phyloP scores from a whole-genome alignment of 2,113 vertebrate genomes.

The Orientallactaga bullata region DNA sequence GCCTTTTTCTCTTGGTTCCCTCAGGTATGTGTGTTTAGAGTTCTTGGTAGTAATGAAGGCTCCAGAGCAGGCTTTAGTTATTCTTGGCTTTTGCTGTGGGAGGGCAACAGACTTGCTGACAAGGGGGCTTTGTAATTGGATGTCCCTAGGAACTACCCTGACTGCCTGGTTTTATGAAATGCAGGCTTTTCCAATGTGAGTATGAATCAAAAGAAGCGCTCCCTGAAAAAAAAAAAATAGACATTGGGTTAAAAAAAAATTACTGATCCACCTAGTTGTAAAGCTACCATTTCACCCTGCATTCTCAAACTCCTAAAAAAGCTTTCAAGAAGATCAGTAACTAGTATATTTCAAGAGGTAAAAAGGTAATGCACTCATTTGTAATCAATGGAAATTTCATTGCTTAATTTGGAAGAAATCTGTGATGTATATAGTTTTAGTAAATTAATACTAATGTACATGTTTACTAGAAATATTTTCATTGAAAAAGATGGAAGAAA shows the following conservation, averaged over 20 bases:
- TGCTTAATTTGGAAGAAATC: not conserved
- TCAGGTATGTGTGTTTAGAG: conserved; percentile 35
- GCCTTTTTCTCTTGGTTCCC: not conserved
- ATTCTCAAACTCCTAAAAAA: not conserved
- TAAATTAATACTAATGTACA: not conserved
- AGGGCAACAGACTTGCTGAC: conserved; percentile 38
- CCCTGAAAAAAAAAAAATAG: not conserved
- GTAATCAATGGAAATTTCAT: not conserved
- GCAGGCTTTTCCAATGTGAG: not conserved
- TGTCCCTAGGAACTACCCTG: not conserved
- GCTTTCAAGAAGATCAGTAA: conserved; percentile 1
- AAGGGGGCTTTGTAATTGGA: conserved; percentile 34
- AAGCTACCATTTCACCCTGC: not conserved
- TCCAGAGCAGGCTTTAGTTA: conserved; percentile 61
- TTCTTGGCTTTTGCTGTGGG: conserved; percentile 61
- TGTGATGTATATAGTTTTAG: not conserved
- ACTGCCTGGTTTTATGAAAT: conserved; percentile 28
- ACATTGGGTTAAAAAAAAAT: not conserved
- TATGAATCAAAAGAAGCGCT: not conserved
- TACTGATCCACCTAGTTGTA: not conserved
- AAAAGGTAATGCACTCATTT: not conserved
- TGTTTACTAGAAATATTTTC: not conserved
- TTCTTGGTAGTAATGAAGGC: conserved; percentile 63
- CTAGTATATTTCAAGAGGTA: not conserved
- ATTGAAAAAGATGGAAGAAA: not conserved